Conservation (phyloP, 2,113 vertebrate species). For the Acrocephalus arundinaceus region DNA sequence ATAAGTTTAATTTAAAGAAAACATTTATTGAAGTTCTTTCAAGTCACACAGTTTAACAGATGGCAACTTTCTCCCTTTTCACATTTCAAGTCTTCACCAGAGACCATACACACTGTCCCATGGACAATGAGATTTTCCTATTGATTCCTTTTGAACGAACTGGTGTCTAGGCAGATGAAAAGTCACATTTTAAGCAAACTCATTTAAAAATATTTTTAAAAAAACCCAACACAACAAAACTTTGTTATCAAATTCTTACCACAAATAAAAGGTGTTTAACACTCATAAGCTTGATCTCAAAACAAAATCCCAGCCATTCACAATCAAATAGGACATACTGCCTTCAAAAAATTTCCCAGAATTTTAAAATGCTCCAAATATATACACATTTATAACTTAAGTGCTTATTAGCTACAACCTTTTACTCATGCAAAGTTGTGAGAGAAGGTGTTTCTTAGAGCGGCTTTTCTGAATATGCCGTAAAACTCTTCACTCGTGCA, state of each 20-base stretch:
- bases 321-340: slow-evolving; percentile 66
- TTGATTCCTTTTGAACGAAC: slow-evolving; percentile 6
- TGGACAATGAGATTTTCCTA: slow-evolving; percentile 35
- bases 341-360: slow-evolving; percentile 61
- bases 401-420: slow-evolving; percentile 64
- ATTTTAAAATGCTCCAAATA: slow-evolving; percentile 75
- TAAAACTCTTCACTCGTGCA: slow-evolving; percentile 96
- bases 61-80: slow-evolving; percentile 59
- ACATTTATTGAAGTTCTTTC: slow-evolving; percentile 67
- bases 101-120: slow-evolving; percentile 28
- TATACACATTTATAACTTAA: slow-evolving; percentile 77
- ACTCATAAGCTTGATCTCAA: slow-evolving; percentile 54
- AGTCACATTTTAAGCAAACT: slow-evolving; percentile 32
- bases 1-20: slow-evolving; percentile 62
- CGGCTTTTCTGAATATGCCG: slow-evolving; percentile 91
- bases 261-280: slow-evolving; percentile 66
- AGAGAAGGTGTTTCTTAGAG: slow-evolving; percentile 77
- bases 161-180: slow-evolving; percentile 10
- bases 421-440: slow-evolving; percentile 71
- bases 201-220: slow-evolving; percentile 61
- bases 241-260: slow-evolving; percentile 46
- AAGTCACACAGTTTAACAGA: slow-evolving; percentile 67
- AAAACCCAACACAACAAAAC: not conserved
- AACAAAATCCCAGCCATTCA: slow-evolving; percentile 61
- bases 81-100: slow-evolving; percentile 59